Percentiles rank a stretch among this genome's conserved stretches.
Evolutionary conservation across 2,113 vertebrate species (phyloP).

Genomic region (cattle (Bos taurus)): ARS-UCD2.0 NC_037329.1:76376501-76377000

Average conservation of each 20-base stretch:
- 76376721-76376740: no score
- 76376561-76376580: slow-evolving; percentile 93
- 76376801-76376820: neutral
- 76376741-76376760: neutral
- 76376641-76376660: slow-evolving; percentile 94
- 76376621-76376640: slow-evolving; percentile 88
- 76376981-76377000: neutral
- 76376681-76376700: fast-evolving
- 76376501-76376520: slow-evolving; percentile 98
- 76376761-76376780: neutral
- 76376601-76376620: slow-evolving; percentile 96
- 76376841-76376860: neutral
- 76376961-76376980: neutral
- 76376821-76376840: neutral
- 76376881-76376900: neutral
- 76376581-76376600: slow-evolving; percentile 95
- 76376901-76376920: neutral
- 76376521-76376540: slow-evolving; percentile 96
- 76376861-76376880: neutral
- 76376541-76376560: slow-evolving; percentile 96
- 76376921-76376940: neutral
- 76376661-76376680: neutral
- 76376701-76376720: neutral
- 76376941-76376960: neutral
- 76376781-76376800: neutral